Evolutionary conservation across 2,113 vertebrate species (phyloP).

Genomic region (Ranitomeya imitator): DNA sequence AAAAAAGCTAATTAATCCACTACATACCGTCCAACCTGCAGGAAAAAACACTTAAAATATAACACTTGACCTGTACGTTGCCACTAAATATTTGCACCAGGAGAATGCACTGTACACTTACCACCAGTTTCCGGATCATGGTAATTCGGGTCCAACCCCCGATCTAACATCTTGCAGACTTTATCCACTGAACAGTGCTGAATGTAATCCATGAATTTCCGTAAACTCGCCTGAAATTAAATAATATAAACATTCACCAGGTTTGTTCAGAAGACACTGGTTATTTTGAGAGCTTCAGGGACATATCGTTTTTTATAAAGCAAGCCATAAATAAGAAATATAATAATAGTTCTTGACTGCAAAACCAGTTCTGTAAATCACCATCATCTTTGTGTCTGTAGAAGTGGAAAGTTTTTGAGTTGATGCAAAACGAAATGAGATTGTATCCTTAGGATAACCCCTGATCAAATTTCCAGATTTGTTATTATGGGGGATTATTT

Average conservation of each 20-base stretch:
- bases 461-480: no score
- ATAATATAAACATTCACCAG: not conserved
- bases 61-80: not conserved
- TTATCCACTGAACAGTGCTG: slow-evolving; percentile 88
- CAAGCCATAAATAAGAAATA: not conserved
- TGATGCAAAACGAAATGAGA: no score
- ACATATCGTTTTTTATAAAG: not conserved
- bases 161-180: slow-evolving; percentile 85
- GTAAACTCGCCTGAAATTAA: slow-evolving; percentile 82
- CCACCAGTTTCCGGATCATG: slow-evolving; percentile 92
- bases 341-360: not conserved
- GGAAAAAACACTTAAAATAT: not conserved
- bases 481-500: no score
- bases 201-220: slow-evolving; percentile 90
- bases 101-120: slow-evolving; percentile 57
- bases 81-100: not conserved
- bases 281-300: not conserved
- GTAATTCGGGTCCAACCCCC: slow-evolving; percentile 93
- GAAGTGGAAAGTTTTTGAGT: no score
- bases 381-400: no score
- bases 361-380: not conserved
- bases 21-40: not conserved
- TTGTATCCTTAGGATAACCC: no score
- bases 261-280: not conserved
- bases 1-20: no score